A percentile compares a stretch with the other conserved stretches of the same genome.
Conservation (phyloP, 2,113 vertebrate genomes). For the Trochalopteron elliotii region DNA sequence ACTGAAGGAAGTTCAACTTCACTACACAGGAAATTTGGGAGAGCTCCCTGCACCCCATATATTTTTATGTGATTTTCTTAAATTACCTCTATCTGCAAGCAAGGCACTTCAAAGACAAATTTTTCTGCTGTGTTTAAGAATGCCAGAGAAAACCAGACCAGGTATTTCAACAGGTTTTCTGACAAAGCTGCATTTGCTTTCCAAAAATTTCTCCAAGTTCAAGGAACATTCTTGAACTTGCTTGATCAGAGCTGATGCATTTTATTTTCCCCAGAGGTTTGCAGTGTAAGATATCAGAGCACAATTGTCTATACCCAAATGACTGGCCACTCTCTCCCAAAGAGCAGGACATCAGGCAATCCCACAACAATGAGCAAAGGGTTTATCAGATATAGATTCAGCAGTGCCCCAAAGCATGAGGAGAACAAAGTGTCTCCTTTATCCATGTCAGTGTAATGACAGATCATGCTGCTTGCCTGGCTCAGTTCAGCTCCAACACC, state of each 20-base stretch:
- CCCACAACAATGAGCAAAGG: fast-evolving
- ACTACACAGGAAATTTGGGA: not conserved
- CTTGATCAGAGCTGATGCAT: not conserved
- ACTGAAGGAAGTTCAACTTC: not conserved
- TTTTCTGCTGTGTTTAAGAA: not conserved
- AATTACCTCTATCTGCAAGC: not conserved
- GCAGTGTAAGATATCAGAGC: not conserved
- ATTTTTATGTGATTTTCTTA: not conserved
- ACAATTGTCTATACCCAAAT: not conserved
- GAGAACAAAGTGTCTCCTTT: not conserved
- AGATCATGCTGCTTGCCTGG: not conserved
- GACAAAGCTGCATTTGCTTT: not conserved
- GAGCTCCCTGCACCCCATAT: fast-evolving
- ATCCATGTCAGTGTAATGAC: not conserved
- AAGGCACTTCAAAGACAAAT: not conserved
- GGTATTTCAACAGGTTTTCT: not conserved
- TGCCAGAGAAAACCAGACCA: not conserved
- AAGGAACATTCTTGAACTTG: not conserved
- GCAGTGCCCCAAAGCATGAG: not conserved
- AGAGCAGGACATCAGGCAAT: not conserved
- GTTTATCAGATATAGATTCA: not conserved
- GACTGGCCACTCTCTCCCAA: not conserved
- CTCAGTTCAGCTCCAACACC: not conserved
- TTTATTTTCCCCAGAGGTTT: not conserved
- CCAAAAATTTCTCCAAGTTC: not conserved